Evolutionary conservation across 1,140 invertebrate species (phyloP).

Genomic region (Halictus rubicundus): DNA sequence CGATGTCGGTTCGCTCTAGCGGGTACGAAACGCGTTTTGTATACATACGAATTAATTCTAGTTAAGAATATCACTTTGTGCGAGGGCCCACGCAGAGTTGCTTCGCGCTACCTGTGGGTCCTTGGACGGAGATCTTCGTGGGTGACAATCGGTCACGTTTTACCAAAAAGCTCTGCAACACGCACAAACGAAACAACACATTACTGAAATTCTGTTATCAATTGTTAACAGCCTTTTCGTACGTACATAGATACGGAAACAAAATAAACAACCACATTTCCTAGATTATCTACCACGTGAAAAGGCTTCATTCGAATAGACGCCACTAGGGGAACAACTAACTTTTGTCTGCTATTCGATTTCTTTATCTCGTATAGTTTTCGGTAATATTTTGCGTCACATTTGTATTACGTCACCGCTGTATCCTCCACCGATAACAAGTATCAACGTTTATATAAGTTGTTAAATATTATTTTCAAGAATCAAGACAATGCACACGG

Average conservation of each 20-base stretch:
- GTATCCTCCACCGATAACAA: too few relatives aligned
- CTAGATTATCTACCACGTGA: too few relatives aligned
- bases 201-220: background rate
- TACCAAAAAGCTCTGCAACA: constrained; percentile 55
- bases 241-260: too few relatives aligned
- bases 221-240: background rate
- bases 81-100: constrained; percentile 56
- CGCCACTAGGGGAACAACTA: too few relatives aligned
- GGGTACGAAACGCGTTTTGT: constrained; percentile 16
- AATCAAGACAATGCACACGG: background rate
- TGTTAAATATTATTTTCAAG: too few relatives aligned
- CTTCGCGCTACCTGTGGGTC: constrained; percentile 56
- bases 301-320: too few relatives aligned
- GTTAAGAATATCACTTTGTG: constrained; percentile 63
- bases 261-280: too few relatives aligned
- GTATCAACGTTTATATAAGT: too few relatives aligned
- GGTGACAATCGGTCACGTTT: constrained; percentile 52
- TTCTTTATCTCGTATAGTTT: too few relatives aligned
- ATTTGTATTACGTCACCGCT: too few relatives aligned
- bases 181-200: background rate
- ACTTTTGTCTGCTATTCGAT: too few relatives aligned
- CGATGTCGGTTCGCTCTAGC: constrained; percentile 30
- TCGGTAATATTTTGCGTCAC: too few relatives aligned
- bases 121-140: constrained; percentile 74
- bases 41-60: constrained; percentile 46